Evolutionary conservation across 1,140 invertebrate genomes (phyloP).

Genomic region (Sycobia sp.): DNA sequence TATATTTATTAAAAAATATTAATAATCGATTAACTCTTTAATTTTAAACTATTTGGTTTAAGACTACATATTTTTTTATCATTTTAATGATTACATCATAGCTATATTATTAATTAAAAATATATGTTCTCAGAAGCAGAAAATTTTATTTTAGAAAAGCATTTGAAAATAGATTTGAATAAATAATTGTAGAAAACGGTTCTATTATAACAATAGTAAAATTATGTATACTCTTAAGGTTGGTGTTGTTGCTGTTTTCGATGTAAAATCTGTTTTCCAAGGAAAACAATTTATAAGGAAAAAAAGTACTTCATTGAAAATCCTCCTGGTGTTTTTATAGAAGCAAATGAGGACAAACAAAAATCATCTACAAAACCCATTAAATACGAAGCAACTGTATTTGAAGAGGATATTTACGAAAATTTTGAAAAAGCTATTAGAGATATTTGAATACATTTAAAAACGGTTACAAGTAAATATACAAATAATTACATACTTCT

Average conservation of each 20-base stretch:
- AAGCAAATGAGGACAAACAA: constrained; percentile 13
- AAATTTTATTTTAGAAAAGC: too few species aligned
- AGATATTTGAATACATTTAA: constrained; percentile 41
- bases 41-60: too few species aligned
- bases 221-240: too few species aligned
- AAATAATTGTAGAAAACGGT: constrained; percentile 6
- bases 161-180: too few species aligned
- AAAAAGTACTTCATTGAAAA: constrained; percentile 48
- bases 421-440: constrained; percentile 44
- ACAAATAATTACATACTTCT: constrained; percentile 42
- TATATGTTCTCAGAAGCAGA: too few species aligned
- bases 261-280: constrained; percentile 49
- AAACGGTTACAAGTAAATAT: not conserved
- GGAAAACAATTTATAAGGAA: constrained; percentile 40
- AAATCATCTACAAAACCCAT: constrained; percentile 12
- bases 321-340: constrained; percentile 45
- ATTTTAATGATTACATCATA: not conserved
- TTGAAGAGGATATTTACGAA: constrained; percentile 45
- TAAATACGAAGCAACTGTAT: constrained; percentile 44
- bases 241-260: constrained; percentile 55
- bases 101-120: too few species aligned
- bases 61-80: too few species aligned
- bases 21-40: too few species aligned
- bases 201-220: too few species aligned
- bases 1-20: too few species aligned